Evolutionary conservation across 2,888 invertebrate species (phyloP).

Genomic region (Chydorus sphaericus): DNA sequence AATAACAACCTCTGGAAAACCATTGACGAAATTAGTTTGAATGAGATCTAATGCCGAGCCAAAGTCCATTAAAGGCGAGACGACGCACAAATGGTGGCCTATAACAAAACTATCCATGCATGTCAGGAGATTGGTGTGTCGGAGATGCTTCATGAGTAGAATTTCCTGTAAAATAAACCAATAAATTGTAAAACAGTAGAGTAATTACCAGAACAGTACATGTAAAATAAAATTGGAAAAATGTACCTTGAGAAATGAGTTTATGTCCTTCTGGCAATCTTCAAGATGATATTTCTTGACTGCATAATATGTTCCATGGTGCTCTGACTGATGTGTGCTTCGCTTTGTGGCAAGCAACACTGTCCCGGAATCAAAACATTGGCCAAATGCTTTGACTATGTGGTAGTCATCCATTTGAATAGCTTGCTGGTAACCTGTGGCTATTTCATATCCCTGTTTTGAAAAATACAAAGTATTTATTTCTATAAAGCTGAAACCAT

Average conservation of each 20-base stretch:
- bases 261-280: constrained; percentile 1
- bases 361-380: neutral
- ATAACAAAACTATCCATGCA: constrained; percentile 61
- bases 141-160: constrained; percentile 54
- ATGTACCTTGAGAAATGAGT: neutral
- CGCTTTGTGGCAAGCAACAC: neutral
- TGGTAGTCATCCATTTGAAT: neutral
- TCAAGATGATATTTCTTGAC: constrained; percentile 63
- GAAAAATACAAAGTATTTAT: too few species aligned
- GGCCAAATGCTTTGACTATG: constrained; percentile 1
- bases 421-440: neutral
- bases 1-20: constrained; percentile 67
- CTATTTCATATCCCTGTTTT: neutral
- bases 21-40: constrained; percentile 52
- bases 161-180: constrained; percentile 51
- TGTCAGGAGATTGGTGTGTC: constrained; percentile 62
- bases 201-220: too few species aligned
- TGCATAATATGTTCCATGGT: constrained; percentile 44
- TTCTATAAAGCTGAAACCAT: too few species aligned
- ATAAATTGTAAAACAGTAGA: too few species aligned
- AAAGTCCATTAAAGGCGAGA: constrained; percentile 68
- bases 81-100: constrained; percentile 58
- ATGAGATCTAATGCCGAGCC: constrained; percentile 70
- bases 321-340: neutral
- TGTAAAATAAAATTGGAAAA: constrained; percentile 29